Base-by-base conservation (phyloP, 2,113 vertebrate species). In the Misgurnus mizolepis region DNA sequence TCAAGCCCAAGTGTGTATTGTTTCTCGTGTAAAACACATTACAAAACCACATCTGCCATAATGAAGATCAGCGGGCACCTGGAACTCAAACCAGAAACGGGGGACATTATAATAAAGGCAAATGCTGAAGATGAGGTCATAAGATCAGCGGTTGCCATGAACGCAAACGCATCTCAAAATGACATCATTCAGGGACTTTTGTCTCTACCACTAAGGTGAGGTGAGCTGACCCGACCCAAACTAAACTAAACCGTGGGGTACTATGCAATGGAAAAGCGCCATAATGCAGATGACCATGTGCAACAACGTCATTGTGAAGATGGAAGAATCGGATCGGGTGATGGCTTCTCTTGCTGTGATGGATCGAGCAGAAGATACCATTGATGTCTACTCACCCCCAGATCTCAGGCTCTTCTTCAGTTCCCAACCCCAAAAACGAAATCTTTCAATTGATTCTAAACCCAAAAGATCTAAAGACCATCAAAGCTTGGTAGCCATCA, bases 1-100 rank as follows among this genome's bases (percentile, higher is more conserved):
- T 73, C 71, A 73, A 45, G n/a, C 6, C n/a, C 55, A 41, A 73
- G 10, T 22, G 11, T 27, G 5, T 60, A 73, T 27, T 73, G 71
- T 45, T 1, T 22, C 39, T 43, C 55, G 60, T 73, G 71, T 18
- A 73, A 61, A 7, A 45, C 4, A 1, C 40, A 60, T 60, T 73
- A 73, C 10, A 73, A 60, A 27, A 60, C 8, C 55, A 9, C 55
- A 3, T 55, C 55, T n/a, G 45, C 18, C n/a, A 6, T 45, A 3
- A 45, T 27, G 40, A 43, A 22, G 11, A 14, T 45, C 12, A 73
- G 71, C 8, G 71, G 53, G 2, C 71, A 60, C n/a, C 39, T 73
- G 40, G 17, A 9, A 45, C 55, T 73, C 43, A 61, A 73, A 73
- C 2, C n/a, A 60, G 71, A 60, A 60, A 27, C n/a, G 0, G 55